Percentiles rank a stretch among this genome's conserved stretches.
These are phyloP conservation scores for Typhlichthys eigenmanni DNA, from an alignment of 2,797 vertebrate species.

Conservation along the genomic window DNA sequence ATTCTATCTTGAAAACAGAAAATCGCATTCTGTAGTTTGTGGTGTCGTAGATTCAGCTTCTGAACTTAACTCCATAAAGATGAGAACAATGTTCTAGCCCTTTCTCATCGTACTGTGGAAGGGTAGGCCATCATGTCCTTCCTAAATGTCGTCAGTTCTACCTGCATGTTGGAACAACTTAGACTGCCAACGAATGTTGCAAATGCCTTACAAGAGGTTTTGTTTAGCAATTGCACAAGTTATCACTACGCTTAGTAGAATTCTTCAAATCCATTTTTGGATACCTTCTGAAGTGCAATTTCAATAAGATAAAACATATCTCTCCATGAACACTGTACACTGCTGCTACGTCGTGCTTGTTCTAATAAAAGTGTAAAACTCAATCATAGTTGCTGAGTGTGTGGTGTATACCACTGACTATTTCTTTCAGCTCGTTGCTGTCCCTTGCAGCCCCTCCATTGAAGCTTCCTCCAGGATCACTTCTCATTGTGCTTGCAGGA, in stretches of 20 bases:
- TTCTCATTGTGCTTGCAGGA: too few relatives aligned
- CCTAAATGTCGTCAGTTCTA: constrained; percentile 54
- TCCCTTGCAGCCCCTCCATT: too few relatives aligned
- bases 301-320: constrained; percentile 82
- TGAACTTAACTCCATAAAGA: constrained; percentile 21
- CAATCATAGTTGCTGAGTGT: constrained; percentile 9
- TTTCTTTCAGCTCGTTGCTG: too few relatives aligned
- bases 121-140: constrained; percentile 12
- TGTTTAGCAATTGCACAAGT: constrained; percentile 67
- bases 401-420: constrained; percentile 25
- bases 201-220: constrained; percentile 83
- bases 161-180: constrained; percentile 87
- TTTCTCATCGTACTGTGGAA: constrained; percentile 36
- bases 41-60: constrained; percentile 45
- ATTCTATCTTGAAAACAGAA: constrained; percentile 28
- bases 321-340: constrained; percentile 85
- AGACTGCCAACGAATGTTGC: constrained; percentile 91
- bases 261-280: constrained; percentile 80
- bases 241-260: constrained; percentile 73
- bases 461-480: too few relatives aligned
- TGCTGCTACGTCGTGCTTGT: constrained; percentile 94
- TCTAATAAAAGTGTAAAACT: constrained; percentile 86
- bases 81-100: constrained; percentile 28
- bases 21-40: constrained; percentile 40
- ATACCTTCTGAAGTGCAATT: constrained; percentile 90